Evolutionary conservation across 2,888 invertebrate genomes (phyloP).

Genomic region (Ophion costatus): DNA sequence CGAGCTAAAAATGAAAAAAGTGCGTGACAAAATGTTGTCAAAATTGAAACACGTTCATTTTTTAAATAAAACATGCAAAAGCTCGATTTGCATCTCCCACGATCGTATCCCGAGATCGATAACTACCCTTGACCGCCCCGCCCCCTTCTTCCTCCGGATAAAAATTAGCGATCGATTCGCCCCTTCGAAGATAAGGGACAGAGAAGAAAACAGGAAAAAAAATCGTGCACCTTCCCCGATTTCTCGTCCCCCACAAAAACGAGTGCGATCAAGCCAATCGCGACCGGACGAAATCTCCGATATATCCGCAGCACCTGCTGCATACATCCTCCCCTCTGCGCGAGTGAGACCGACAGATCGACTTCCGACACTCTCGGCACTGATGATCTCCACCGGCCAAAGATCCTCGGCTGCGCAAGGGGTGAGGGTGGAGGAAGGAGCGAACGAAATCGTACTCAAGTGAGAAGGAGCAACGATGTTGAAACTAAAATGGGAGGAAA

Average conservation of each 20-base stretch:
- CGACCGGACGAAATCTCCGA: background rate
- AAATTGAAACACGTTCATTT: too few species aligned
- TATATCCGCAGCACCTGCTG: background rate
- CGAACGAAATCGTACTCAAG: constrained; percentile 16
- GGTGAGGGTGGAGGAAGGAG: background rate
- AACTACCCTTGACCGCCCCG: too few species aligned
- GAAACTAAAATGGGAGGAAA: too few species aligned
- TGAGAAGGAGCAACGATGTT: constrained; percentile 30
- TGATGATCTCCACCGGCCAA: background rate
- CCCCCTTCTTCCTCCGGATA: too few species aligned
- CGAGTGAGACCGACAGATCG: background rate
- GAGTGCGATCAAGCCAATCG: too few species aligned
- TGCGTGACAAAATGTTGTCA: too few species aligned
- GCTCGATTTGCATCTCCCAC: too few species aligned
- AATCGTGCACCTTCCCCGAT: background rate
- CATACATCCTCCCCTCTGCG: background rate
- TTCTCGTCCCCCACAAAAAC: background rate
- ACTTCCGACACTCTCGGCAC: constrained; percentile 56
- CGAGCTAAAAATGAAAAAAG: too few species aligned
- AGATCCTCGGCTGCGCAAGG: background rate
- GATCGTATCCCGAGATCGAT: too few species aligned
- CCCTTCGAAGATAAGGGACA: background rate
- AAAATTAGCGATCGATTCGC: background rate
- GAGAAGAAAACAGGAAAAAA: background rate
- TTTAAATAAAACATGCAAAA: too few species aligned